phyloP scores from a whole-genome alignment of 2,888 invertebrate genomes.

The Aphidoletes aphidimyza region DNA sequence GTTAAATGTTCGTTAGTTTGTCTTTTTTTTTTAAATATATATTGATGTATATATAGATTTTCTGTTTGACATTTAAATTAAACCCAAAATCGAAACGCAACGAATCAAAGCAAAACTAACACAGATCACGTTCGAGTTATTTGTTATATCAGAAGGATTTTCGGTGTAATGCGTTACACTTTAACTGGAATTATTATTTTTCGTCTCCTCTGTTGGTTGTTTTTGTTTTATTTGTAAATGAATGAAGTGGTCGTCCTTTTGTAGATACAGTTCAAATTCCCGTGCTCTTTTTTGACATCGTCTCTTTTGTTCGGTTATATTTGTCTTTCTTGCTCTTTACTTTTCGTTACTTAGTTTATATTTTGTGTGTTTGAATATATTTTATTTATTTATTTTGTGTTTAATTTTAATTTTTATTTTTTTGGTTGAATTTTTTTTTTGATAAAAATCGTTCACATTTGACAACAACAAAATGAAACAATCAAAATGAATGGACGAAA shows the following conservation, averaged over 20 bases:
- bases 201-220: no score
- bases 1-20: slow-evolving; percentile 11
- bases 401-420: background rate
- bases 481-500: slow-evolving; percentile 51
- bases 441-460: slow-evolving; percentile 22
- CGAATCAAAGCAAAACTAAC: slow-evolving; percentile 42
- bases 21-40: background rate
- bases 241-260: slow-evolving; percentile 23
- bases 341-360: background rate
- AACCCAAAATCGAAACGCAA: slow-evolving; percentile 23
- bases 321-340: background rate
- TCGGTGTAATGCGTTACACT: slow-evolving; percentile 33
- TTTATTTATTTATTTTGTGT: background rate
- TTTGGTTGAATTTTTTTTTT: slow-evolving; percentile 35
- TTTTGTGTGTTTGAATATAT: background rate
- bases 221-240: slow-evolving; percentile 11
- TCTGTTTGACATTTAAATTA: slow-evolving; percentile 1
- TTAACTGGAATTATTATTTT: slow-evolving; percentile 10
- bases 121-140: slow-evolving; percentile 34
- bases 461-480: slow-evolving; percentile 49
- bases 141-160: slow-evolving; percentile 7
- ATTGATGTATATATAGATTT: background rate
- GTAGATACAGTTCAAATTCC: slow-evolving; percentile 5
- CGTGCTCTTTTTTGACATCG: background rate
- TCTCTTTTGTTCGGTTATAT: background rate